Evolutionary conservation across 2,888 invertebrate genomes (phyloP).

Genomic region (Suillia variegata): DNA sequence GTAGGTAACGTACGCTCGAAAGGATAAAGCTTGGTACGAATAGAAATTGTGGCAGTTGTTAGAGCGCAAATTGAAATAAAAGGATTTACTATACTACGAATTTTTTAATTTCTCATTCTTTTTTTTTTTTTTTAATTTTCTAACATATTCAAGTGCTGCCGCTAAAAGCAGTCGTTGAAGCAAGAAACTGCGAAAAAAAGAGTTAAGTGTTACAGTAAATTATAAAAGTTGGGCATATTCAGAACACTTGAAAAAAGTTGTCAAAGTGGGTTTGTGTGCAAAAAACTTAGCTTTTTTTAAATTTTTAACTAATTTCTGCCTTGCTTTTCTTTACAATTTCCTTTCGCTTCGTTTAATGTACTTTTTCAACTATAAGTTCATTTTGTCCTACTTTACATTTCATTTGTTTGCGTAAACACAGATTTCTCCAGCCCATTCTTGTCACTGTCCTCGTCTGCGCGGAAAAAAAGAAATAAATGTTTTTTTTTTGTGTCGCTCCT

Average conservation of each 20-base stretch:
- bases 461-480: too few species aligned
- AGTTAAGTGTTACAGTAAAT: background rate
- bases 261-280: too few species aligned
- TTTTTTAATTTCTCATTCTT: background rate
- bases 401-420: slow-evolving; percentile 1
- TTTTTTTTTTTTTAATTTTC: background rate
- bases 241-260: too few species aligned
- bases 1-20: slow-evolving; percentile 10
- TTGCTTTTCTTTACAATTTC: too few species aligned
- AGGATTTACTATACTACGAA: background rate
- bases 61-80: slow-evolving; percentile 1
- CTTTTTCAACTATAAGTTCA: too few species aligned
- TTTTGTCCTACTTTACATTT: background rate
- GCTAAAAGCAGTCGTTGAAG: background rate
- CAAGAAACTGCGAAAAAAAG: background rate
- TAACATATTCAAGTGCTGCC: background rate
- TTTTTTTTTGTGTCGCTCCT: background rate
- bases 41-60: background rate
- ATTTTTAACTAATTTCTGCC: too few species aligned
- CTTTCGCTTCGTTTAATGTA: too few species aligned
- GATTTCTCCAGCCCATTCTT: background rate
- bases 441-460: background rate
- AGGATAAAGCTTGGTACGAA: background rate
- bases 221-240: background rate
- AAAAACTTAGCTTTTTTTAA: too few species aligned